These are phyloP conservation scores for Dinomys branickii DNA, from an alignment of 2,113 vertebrate species.

Conservation along the genomic window DNA sequence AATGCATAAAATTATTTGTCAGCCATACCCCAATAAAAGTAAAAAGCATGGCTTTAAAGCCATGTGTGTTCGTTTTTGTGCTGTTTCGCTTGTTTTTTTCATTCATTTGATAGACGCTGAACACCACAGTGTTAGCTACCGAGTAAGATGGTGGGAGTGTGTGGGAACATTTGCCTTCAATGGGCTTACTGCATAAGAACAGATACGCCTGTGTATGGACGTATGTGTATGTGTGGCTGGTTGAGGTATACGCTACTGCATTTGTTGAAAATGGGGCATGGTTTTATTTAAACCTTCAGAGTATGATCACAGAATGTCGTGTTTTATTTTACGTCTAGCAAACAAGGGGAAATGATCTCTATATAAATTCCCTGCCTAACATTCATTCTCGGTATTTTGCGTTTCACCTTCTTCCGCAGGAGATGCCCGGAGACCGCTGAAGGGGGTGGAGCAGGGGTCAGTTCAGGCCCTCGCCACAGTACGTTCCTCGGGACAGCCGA, in stretches of 20 bases:
- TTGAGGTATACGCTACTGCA: background rate
- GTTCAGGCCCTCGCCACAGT: slow-evolving; percentile 24
- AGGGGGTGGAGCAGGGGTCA: slow-evolving; percentile 48
- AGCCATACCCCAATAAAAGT: background rate
- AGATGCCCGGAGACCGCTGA: slow-evolving; percentile 32
- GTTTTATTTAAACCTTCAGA: slow-evolving; percentile 38
- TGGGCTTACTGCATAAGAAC: background rate
- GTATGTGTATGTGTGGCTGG: background rate
- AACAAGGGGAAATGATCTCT: slow-evolving; percentile 19
- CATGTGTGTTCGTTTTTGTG: background rate
- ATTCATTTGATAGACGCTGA: background rate
- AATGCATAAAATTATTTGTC: background rate
- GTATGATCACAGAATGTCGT: background rate
- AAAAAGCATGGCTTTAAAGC: background rate
- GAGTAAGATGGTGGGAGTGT: background rate
- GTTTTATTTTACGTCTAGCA: slow-evolving; percentile 8
- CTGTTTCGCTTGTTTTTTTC: background rate
- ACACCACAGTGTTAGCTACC: background rate
- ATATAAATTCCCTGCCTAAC: background rate
- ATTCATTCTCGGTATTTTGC: slow-evolving; percentile 43
- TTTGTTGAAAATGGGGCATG: background rate
- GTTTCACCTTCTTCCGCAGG: background rate
- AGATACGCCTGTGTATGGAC: background rate
- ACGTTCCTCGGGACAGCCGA: slow-evolving; percentile 57
- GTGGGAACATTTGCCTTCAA: background rate